Base-by-base conservation (phyloP, 2,888 invertebrate species). In the Lycaena phlaeas region DNA sequence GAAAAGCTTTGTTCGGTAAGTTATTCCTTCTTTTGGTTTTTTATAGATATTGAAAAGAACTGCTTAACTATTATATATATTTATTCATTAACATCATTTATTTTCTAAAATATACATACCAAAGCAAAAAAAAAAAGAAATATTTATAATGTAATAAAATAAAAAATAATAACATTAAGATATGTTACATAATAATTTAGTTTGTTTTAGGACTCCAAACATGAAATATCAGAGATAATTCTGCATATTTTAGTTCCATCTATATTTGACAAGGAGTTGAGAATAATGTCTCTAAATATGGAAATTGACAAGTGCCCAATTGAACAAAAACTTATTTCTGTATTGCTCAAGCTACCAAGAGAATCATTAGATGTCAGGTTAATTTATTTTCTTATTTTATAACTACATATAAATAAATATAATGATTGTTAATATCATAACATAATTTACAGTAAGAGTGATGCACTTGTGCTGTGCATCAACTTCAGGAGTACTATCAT, bases 1-100 rank as follows among this genome's bases (percentile, higher is more conserved):
- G 47, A 43, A 14, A 49, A 50, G 11, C 51, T 71, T 2, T 45
- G 66, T 10, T 43, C 68, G 68, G 84, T 82, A 65, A 53, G 37
- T 46, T 36, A 11, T 7, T 10, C 26, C 36, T 37, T 11, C n/a
- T 43, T 42, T 31, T 12, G 9, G n/a, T 17, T 22, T 28, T 25
- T 51, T 48, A 26, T 18, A 50, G n/a, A n/a, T n/a, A n/a, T n/a
- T n/a, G 43, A 25, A 25, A 18, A 36, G 29, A 17, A 14, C 15
- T 15, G 12, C 12, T n/a, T 26, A 41, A 6, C 34, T 11, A 5
- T n/a, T 36, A 4, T n/a, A n/a, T n/a, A n/a, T n/a, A n/a, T n/a
- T n/a, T n/a, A n/a, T n/a, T n/a, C n/a, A n/a, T n/a, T n/a, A n/a
- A n/a, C n/a, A n/a, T n/a, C n/a, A n/a, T n/a, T n/a, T n/a, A n/a